These are phyloP conservation scores for Doryteuthis pealeii DNA, from an alignment of 1,140 invertebrate genomes.

Conservation along the genomic window DNA sequence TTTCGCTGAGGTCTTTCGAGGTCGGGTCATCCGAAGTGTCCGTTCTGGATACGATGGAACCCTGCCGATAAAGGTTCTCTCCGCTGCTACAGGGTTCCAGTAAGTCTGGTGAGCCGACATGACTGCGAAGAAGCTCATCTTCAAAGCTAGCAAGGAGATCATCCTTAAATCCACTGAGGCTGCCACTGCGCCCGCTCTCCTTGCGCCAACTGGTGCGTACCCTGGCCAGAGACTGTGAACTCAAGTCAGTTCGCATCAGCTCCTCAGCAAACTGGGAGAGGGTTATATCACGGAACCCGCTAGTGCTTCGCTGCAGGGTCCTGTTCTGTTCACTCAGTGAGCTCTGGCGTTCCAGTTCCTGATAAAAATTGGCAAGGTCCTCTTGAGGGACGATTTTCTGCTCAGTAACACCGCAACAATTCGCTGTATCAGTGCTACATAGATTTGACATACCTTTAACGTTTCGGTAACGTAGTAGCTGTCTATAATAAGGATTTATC, in stretches of 20 bases:
- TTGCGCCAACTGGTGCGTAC: slow-evolving; percentile 27
- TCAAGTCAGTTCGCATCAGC: slow-evolving; percentile 43
- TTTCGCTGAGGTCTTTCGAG: slow-evolving; percentile 11
- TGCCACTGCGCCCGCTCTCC: slow-evolving; percentile 30
- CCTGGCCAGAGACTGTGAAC: slow-evolving; percentile 35
- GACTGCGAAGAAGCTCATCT: slow-evolving; percentile 37
- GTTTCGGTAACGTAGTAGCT: neutral
- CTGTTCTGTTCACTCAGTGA: slow-evolving; percentile 11
- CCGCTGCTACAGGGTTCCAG: slow-evolving; percentile 13
- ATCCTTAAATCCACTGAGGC: slow-evolving; percentile 42
- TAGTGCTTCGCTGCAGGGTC: neutral
- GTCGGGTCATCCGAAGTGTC: slow-evolving; percentile 16
- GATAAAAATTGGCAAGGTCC: slow-evolving; percentile 7
- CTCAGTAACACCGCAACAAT: slow-evolving; percentile 4
- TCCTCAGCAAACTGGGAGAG: slow-evolving; percentile 43
- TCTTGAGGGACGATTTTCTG: neutral
- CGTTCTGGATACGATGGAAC: slow-evolving; percentile 2
- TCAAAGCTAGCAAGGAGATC: slow-evolving; percentile 40
- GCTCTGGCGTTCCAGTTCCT: slow-evolving; percentile 4
- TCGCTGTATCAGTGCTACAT: neutral
- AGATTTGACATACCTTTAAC: neutral
- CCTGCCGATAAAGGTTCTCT: slow-evolving; percentile 3
- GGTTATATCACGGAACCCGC: slow-evolving; percentile 13
- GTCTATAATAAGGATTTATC: slow-evolving; percentile 1
- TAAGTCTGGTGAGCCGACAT: slow-evolving; percentile 19